Base-by-base conservation (phyloP, 2,797 vertebrate species). In the Sternarchorhynchus goeldii region DNA sequence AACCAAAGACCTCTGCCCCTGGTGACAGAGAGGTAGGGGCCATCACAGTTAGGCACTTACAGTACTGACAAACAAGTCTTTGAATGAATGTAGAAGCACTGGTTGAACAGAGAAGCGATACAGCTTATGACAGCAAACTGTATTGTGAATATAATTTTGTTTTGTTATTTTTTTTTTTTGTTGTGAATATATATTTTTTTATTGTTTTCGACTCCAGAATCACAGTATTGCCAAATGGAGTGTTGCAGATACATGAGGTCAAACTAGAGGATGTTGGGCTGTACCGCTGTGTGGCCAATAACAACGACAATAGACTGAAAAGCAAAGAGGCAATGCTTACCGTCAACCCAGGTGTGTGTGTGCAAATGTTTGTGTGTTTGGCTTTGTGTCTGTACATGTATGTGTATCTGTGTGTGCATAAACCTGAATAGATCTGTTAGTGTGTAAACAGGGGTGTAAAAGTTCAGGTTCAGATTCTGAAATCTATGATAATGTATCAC, bases 201-300 rank as follows among this genome's bases (percentile, higher is more conserved):
- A 8, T 58, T 72, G 0, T 34, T 36, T 53, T 85, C 8, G 25
- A 74, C 82, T 65, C n/a, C 83, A 99, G 98, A 92, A 93, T 98
- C 78, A 97, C 96, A 0, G 84, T 93, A 84, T 86, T 99, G 70
- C 94, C 96, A 5, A 95, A 94, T 0, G 98, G 98, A 89, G 94
- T 97, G 55, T 90, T 99, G 80, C 98, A 99, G 56, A 98, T 99
- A 85, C 93, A 96, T 75, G 94, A 94, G 7, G 94, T 96, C 4
- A 93, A 93, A 55, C 80, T 84, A 32, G 92, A 87, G 82, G 96
- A 99, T 89, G 93, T 92, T 80, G 98, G 98, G 20, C 92, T 73
- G 81, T 99, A 99, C 58, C 90, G 95, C 32, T 99, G 98, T 78
- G 92, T 97, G 17, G 97, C 96, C 34, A 90, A 94, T 25, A 96